Percentiles rank a stretch among this genome's conserved stretches.
These are phyloP conservation scores for Catajapyx aquilonaris DNA, from an alignment of 1,140 invertebrate genomes.

Conservation along the genomic window DNA sequence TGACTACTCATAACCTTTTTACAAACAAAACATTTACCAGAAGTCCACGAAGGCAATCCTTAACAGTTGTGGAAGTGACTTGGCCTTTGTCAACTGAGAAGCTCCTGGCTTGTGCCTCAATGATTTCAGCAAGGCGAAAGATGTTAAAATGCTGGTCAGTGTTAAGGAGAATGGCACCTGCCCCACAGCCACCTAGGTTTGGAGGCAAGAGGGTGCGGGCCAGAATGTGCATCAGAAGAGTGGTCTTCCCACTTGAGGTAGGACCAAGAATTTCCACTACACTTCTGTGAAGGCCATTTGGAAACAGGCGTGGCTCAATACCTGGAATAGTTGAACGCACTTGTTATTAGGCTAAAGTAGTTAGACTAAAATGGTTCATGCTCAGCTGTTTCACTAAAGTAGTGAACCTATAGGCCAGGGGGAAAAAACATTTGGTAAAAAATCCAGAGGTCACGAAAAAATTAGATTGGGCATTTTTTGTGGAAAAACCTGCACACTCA, in stretches of 20 bases:
- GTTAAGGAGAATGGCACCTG: neutral
- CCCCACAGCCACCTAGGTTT: neutral
- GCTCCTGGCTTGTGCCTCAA: neutral
- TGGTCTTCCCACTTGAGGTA: neutral
- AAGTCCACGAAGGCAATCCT: too few relatives aligned
- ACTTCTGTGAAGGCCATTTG: neutral
- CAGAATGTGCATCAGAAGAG: neutral
- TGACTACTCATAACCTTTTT: too few relatives aligned
- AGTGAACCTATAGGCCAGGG: too few relatives aligned
- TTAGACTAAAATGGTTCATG: too few relatives aligned
- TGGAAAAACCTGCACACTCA: too few relatives aligned
- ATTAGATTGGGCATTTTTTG: too few relatives aligned
- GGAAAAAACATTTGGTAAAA: too few relatives aligned
- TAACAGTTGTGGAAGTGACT: too few relatives aligned
- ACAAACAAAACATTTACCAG: too few relatives aligned
- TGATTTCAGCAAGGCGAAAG: neutral
- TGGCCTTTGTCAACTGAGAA: neutral
- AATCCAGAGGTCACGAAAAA: too few relatives aligned
- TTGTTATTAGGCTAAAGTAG: neutral
- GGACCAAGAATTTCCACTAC: neutral
- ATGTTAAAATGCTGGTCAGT: neutral
- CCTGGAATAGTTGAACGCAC: neutral
- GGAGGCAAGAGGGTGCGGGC: neutral
- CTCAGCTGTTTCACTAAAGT: too few relatives aligned
- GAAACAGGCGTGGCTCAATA: neutral